Evolutionary conservation across 2,888 invertebrate genomes (phyloP), one percentile per base, ranked within the genome.

Genomic region (Thereva unica): DNA sequence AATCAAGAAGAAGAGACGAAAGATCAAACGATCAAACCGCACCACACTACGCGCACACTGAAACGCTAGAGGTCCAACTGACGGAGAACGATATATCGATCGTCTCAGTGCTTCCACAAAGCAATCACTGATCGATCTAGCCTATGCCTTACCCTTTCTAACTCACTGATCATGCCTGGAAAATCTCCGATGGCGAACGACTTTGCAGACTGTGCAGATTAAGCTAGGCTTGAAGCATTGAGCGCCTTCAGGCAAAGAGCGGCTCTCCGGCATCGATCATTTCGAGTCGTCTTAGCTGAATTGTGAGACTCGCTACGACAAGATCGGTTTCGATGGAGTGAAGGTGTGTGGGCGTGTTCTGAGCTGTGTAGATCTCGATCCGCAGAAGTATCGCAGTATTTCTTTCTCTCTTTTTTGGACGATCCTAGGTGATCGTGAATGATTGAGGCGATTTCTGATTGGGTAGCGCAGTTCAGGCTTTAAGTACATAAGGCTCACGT

Each of bases 11-110:
- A 50, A 41, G 40, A 38, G 40, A 41, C 50, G 7, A 12, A 49
- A 61, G 49, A 61, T 61, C 42, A 61, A 61, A 56, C 50, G 38
- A 64, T 34, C 12, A 55, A 65, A 50, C 49, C 49, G 49, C 23
- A 56, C n/a, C 49, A 40, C 56, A 41, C 42, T 65, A 40, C 54
- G 56, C 57, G 59, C 10, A 63, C 67, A 69, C 64, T 64, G 40
- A 59, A 65, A 59, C 66, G 56, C 49, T 47, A 67, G 63, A 66
- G 68, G 47, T 65, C 61, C 61, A 61, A 69, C 68, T 68, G 69
- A 71, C 68, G 61, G 68, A 71, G 70, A 71, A 56, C 55, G 63
- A 65, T 69, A 70, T 68, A 68, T 54, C 55, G 64, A 54, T 54
- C 50, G 38, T 50, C 40, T 49, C 61, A 50, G 12, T 34, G 50